Evolutionary conservation across 2,888 invertebrate species (phyloP).

Genomic region (Ormyrus pomaceus): DNA sequence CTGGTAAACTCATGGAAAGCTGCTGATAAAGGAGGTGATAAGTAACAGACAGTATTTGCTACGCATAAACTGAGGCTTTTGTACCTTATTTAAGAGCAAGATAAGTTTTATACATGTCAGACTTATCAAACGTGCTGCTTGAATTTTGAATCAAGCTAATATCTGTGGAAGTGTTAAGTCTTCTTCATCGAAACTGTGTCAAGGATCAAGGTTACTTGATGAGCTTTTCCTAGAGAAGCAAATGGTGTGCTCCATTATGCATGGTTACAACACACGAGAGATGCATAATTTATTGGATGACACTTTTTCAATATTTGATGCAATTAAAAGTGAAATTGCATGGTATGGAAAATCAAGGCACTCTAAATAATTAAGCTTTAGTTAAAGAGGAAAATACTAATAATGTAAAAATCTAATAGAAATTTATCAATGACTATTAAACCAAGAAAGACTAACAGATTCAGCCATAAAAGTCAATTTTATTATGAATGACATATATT

Average conservation of each 20-base stretch:
- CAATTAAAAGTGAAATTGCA: constrained; percentile 8
- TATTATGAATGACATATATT: no score
- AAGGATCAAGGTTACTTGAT: constrained; percentile 44
- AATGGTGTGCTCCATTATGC: constrained; percentile 11
- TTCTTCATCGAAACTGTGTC: constrained; percentile 19
- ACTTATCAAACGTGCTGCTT: constrained; percentile 19
- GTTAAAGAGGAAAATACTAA: background rate
- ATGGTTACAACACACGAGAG: background rate
- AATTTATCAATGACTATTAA: no score
- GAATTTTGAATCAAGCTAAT: constrained; percentile 18
- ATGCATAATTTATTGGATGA: constrained; percentile 12
- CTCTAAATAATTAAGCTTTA: no score
- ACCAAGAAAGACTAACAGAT: no score
- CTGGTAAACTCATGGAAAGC: constrained; percentile 1
- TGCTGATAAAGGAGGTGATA: constrained; percentile 31
- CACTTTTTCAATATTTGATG: constrained; percentile 25
- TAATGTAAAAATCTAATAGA: no score
- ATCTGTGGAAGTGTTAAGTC: background rate
- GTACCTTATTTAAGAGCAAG: background rate
- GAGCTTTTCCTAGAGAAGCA: constrained; percentile 18
- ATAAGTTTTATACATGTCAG: constrained; percentile 22
- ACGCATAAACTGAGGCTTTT: background rate
- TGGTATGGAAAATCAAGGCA: background rate
- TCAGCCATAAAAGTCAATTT: no score
- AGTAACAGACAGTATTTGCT: constrained; percentile 9